phyloP scores from a whole-genome alignment of 2,797 vertebrate species.

The Ibycter americanus region DNA sequence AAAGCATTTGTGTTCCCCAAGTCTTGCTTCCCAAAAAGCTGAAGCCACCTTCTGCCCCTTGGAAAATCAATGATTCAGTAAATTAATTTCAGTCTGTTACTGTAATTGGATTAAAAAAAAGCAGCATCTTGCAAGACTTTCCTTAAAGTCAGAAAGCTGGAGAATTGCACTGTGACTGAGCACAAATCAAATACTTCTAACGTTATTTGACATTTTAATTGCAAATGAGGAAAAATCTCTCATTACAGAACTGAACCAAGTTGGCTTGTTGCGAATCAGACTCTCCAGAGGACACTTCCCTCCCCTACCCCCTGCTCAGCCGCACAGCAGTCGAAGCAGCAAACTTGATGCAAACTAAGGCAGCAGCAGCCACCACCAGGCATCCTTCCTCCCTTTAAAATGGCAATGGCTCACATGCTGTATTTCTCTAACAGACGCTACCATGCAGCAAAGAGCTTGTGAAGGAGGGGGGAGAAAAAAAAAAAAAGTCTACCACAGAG shows the following conservation, averaged over 20 bases:
- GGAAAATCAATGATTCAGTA: conserved; percentile 68
- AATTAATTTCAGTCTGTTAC: conserved; percentile 60
- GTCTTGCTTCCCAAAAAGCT: neutral
- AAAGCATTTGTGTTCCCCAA: neutral
- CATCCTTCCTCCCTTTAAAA: neutral
- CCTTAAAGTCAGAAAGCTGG: conserved; percentile 2
- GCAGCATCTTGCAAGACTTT: conserved; percentile 21
- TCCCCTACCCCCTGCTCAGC: neutral
- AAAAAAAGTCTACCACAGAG: neutral
- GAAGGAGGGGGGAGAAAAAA: neutral
- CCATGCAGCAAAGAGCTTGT: neutral
- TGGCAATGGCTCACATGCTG: neutral
- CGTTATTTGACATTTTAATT: conserved; percentile 25
- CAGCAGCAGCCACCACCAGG: neutral
- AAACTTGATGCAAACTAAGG: neutral
- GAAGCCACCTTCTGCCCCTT: conserved; percentile 40
- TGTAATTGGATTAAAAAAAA: conserved; percentile 45
- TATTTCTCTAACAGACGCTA: neutral
- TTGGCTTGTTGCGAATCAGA: neutral
- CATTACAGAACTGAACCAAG: neutral
- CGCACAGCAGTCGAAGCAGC: neutral
- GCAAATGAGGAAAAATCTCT: conserved; percentile 14
- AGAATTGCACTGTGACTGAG: neutral
- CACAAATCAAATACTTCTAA: conserved; percentile 22
- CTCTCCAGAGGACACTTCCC: neutral